Base-by-base conservation (phyloP, 2,888 invertebrate genomes). In the Xylophagus ater region DNA sequence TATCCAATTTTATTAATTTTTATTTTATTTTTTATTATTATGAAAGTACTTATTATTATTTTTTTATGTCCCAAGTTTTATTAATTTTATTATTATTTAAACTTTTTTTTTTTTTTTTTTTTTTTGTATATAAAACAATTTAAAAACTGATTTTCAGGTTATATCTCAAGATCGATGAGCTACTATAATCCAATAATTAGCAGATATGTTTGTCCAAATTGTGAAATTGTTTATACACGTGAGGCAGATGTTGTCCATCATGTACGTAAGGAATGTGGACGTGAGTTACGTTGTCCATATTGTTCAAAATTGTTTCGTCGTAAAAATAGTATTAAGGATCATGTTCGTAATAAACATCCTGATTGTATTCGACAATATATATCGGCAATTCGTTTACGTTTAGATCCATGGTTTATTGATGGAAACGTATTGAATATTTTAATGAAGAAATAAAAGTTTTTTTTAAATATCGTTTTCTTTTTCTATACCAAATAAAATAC, bases 281-380 rank as follows among this genome's bases (percentile, higher is more conserved):
- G 20, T 24, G 44, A 45, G 37, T 49, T 51, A 35, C 41, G 45
- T 28, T 53, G 53, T 42, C 49, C 50, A 12, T 48, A 49, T 35
- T 53, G 53, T 36, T 41, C 37, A n/a, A 43, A 49, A 31, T 41
- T 38, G 28, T 41, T 41, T 33, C 34, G 38, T 31, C 44, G 44
- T 26, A 46, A 45, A 40, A 41, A 40, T 37, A 45, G 41, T 40
- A 42, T 45, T 35, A 42, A 45, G 34, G 42, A 41, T 40, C 45
- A 45, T 40, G 42, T 45, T 37, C 38, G 40, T 31, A 42, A 40
- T 33, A 38, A 40, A 33, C 43, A 43, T 36, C 36, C 40, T 23
- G 23, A 32, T 13, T 26, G 20, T 35, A 26, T 42, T 24, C n/a
- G 32, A 17, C 38, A 42, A 21, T 42, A 42, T 34, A 32, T 30